Percentiles rank a stretch among this genome's conserved stretches.
Evolutionary conservation across 1,140 invertebrate genomes (phyloP).

Genomic region (Melitaea cinxia): DNA sequence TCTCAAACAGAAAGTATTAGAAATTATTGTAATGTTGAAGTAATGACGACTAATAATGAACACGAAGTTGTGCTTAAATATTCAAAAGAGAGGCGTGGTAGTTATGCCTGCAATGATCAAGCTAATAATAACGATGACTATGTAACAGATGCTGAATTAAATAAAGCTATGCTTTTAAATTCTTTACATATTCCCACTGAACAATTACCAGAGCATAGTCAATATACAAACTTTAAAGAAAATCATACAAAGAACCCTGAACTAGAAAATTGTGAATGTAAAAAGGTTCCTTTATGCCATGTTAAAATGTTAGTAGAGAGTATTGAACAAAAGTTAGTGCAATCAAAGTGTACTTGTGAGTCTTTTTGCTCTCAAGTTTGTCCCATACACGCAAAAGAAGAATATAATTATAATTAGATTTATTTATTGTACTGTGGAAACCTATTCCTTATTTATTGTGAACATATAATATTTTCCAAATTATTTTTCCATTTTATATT

Average conservation of each 20-base stretch:
- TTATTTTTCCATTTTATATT: too few relatives aligned
- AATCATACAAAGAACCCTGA: constrained; percentile 31
- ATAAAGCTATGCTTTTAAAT: constrained; percentile 43
- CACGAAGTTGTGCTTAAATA: constrained; percentile 51
- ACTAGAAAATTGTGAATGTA: constrained; percentile 55
- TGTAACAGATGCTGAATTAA: constrained; percentile 9
- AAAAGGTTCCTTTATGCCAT: constrained; percentile 69
- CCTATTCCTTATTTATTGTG: too few relatives aligned
- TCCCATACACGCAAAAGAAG: constrained; percentile 54
- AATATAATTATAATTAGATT: constrained; percentile 14
- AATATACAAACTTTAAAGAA: constrained; percentile 32
- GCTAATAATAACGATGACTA: not conserved
- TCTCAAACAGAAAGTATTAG: not conserved
- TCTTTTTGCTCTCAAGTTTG: constrained; percentile 57
- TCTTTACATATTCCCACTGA: constrained; percentile 46
- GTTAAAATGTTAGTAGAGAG: constrained; percentile 72
- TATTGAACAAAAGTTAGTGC: constrained; percentile 62
- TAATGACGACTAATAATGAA: constrained; percentile 28
- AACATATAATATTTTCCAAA: too few relatives aligned
- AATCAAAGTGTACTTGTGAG: constrained; percentile 66
- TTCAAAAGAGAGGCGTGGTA: constrained; percentile 37
- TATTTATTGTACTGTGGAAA: not conserved
- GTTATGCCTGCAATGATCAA: constrained; percentile 6
- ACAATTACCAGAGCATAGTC: constrained; percentile 13
- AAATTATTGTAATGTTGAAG: constrained; percentile 21